Evolutionary conservation across 2,113 vertebrate species (phyloP), one percentile per base, ranked within the genome.

Genomic region (Laterallus jamaicensis): DNA sequence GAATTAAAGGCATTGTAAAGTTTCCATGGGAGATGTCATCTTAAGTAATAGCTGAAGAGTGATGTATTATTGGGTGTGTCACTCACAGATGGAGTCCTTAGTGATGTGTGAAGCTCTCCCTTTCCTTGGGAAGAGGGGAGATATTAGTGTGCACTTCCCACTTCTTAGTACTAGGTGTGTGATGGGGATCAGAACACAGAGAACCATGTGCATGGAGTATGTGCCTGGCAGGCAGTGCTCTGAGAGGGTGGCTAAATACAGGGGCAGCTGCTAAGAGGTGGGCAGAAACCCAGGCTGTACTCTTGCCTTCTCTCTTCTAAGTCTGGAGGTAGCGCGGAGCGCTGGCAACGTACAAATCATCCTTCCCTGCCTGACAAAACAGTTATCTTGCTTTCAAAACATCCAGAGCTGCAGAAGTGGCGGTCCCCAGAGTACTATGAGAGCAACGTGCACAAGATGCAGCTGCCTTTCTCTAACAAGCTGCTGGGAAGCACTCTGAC

Each of bases 381-480:
- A 10, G 21, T 40, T 49, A 0, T n/a, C 82, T 92, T 96, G 35
- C 67, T 96, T 94, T 93, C 40, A 29, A 67, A 91, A 95, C 71
- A 24, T 14, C 12, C 88, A 99, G 99, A 99, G 95, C 97, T 99
- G 58, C 98, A 99, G 93, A 99, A 99, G 95, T 99, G 99, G 99
- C 97, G 97, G 59, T 99, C 98, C 67, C 98, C 98, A 2, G 98
- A 99, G 78, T 99, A 99, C 95, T 99, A 99, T 0, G 99, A 99
- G 97, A 95, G 95, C 73, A 98, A 99, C 2, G 98, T 99, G 76
- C 99, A 99, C 95, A 99, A 99, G 58, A 99, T 99, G 98, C 99
- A 99, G 97, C 98, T 99, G 66, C 99, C 99, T 0, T 99, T 99
- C 89, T 98, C 99, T 4, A 98, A 96, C 83, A 99, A 99, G 67